Evolutionary conservation across 2,888 invertebrate genomes (phyloP).

Genomic region (Hylaea fasciaria): DNA sequence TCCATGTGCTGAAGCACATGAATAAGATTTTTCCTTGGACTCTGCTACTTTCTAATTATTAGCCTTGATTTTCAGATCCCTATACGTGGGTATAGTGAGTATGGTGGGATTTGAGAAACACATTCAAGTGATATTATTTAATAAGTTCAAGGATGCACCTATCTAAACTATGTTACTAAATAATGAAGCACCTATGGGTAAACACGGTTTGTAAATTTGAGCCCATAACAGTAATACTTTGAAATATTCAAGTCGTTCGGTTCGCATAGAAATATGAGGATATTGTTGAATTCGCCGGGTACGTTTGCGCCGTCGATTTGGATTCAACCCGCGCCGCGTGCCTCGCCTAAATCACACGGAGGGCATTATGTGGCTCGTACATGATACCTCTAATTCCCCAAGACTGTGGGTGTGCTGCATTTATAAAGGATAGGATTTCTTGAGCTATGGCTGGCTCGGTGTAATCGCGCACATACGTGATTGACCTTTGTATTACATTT

Average conservation of each 20-base stretch:
- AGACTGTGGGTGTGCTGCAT: slow-evolving; percentile 38
- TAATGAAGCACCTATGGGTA: no score
- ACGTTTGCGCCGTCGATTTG: slow-evolving; percentile 55
- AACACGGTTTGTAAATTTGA: no score
- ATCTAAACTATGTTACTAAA: no score
- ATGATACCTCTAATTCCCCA: slow-evolving; percentile 52
- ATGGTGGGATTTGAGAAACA: no score
- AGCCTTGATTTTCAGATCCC: no score
- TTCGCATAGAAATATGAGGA: slow-evolving; percentile 53
- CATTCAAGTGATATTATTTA: no score
- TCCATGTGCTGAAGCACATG: no score
- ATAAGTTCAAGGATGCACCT: no score
- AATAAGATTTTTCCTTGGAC: no score
- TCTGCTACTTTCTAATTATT: no score
- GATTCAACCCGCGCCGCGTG: slow-evolving; percentile 59
- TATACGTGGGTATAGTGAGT: no score
- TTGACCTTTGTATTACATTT: not conserved
- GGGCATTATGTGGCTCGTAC: slow-evolving; percentile 43
- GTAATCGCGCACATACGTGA: not conserved
- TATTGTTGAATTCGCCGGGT: slow-evolving; percentile 53
- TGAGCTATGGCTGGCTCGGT: not conserved
- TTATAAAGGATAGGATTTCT: slow-evolving; percentile 38
- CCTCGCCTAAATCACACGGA: slow-evolving; percentile 54
- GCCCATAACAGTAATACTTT: slow-evolving; percentile 28
- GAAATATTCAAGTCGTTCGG: slow-evolving; percentile 49